Base-by-base conservation (phyloP, 2,797 vertebrate genomes). In the Scolopax bukidnonensis region DNA sequence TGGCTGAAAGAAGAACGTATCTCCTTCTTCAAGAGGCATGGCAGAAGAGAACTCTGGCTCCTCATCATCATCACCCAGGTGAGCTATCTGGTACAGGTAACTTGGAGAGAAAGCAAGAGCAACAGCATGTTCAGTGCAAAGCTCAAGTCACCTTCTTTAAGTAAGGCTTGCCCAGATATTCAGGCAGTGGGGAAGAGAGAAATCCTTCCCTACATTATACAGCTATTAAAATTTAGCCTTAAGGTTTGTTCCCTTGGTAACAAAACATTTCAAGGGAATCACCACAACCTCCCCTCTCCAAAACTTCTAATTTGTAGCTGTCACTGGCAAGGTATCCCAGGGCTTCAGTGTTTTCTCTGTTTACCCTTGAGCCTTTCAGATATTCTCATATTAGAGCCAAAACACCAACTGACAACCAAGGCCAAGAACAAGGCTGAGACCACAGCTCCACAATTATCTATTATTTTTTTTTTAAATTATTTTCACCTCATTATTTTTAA, bases 71-170 rank as follows among this genome's bases (percentile, higher is more conserved):
- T 99, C 99, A 5, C 99, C 99, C 96, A 99, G 97, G 96, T 99
- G 99, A 76, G 99, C 99, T n/a, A 99, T 99, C 91, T 99, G 99
- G 97, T 99, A 99, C 74, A 99, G 98, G 93, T 99, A 99, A 97
- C 99, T 99, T 78, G 9, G 45, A 92, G 16, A 90, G 23, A 79
- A 84, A 90, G 32, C 20, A 78, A 70, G 21, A 81, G 7, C 13
- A 53, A 68, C 16, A 92, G 33, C 19, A 56, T 17, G 6, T 30
- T 89, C 41, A 96, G 59, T 28, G 32, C 9, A 70, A 57, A 78
- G 71, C 14, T 67, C 12, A 3, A 0, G 3, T 0, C 67, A 19
- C 19, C 43, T 64, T 50, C 65, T 65, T 41, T 12, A 75, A 57
- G 7, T 5, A 59, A 71, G 30, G 27, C 19, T 41, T 16, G 45